Evolutionary conservation across 1,140 invertebrate species (phyloP), one percentile per base, ranked within the genome.

Genomic region (Drosophila sulfurigaster): DNA sequence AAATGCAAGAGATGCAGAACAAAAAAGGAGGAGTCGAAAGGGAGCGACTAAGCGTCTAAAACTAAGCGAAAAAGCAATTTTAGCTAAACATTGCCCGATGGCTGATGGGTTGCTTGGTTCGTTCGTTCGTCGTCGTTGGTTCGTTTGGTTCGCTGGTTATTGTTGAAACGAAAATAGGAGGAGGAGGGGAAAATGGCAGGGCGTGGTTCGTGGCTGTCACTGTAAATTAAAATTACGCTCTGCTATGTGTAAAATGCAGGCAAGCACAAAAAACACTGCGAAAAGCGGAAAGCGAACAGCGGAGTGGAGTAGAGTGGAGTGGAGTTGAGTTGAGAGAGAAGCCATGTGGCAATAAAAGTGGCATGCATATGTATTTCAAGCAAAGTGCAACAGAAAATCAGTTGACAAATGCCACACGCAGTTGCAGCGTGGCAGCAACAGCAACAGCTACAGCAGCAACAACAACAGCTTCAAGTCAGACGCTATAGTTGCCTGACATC

Each of bases 51-150:
- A 65, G 68, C 69, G 70, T 78, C 82, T 82, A 78, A 82, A 79
- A 86, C 79, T 87, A 82, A 86, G 82, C 83, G 72, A 82, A 88
- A 82, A 82, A 82, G 62, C 82, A 87, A 88, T 82, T 87, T 76
- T 68, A 82, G 77, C 77, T 87, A 79, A 86, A 79, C 80, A 82
- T 82, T 82, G 67, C 49, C 62, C 48, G 49, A 25, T 43, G n/a
- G 15, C 25, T 16, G 49, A 52, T 63, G 45, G 48, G 68, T 30
- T 30, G 5, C 3, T 25, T 49, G n/a, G 52, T 45, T 38, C 10
- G 38, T 49, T 52, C 7, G 30, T 8, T 30, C 3, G 51, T 8
- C 10, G 10, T 13, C 10, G 13, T 25, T 3, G 20, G 20, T 25
- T 25, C 20, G 46, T 20, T 48, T 15, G 49, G 51, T 30, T 30